A percentile compares a stretch with the other conserved stretches of the same genome.
Evolutionary conservation across 2,888 invertebrate genomes (phyloP).

Genomic region (Liposcelis brunnea): DNA sequence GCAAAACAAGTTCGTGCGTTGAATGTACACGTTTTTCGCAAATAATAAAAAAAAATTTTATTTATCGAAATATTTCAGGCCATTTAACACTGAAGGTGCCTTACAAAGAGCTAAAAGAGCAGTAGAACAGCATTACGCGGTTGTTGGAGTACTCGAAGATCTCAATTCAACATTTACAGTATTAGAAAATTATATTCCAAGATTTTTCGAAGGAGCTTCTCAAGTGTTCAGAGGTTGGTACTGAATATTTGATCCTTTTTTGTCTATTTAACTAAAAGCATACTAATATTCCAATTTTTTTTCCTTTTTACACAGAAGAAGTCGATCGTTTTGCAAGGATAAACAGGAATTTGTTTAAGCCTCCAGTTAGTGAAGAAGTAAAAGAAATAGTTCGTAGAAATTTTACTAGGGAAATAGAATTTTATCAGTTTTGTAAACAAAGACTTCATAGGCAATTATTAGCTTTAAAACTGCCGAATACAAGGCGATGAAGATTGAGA

Average conservation of each 20-base stretch:
- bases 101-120: constrained; percentile 68
- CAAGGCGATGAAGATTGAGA: no score
- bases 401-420: constrained; percentile 78
- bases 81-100: constrained; percentile 69
- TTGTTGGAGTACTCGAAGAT: constrained; percentile 77
- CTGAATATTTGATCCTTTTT: constrained; percentile 1
- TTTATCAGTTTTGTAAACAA: constrained; percentile 79
- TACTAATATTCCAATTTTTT: background rate
- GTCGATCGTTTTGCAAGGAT: constrained; percentile 59
- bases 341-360: constrained; percentile 74
- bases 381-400: constrained; percentile 71
- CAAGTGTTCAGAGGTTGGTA: constrained; percentile 61
- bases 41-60: no score
- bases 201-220: constrained; percentile 64
- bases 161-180: constrained; percentile 70
- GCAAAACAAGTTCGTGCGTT: background rate
- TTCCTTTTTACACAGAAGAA: constrained; percentile 36
- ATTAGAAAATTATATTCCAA: constrained; percentile 69
- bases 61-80: constrained; percentile 40
- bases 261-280: constrained; percentile 8
- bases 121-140: constrained; percentile 72
- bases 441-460: constrained; percentile 62
- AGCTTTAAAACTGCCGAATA: constrained; percentile 41
- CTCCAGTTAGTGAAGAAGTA: constrained; percentile 67
- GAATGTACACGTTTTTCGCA: background rate